Base-by-base conservation (phyloP, 2,797 vertebrate species). In the Phoebastria nigripes region DNA sequence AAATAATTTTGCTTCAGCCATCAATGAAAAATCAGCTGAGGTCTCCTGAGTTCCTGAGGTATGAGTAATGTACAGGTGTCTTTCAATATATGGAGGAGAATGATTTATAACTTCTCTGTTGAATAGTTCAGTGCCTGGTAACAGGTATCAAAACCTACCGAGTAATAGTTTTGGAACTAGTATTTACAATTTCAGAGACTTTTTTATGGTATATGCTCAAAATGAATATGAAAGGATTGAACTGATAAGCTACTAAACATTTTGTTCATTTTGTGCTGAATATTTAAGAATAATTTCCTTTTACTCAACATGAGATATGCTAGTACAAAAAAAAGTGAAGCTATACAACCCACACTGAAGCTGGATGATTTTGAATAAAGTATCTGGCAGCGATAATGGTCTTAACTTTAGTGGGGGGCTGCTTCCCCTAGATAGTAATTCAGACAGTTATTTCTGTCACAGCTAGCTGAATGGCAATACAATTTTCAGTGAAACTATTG, bases 381-480 rank as follows among this genome's bases (percentile, higher is more conserved):
- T 89, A 62, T 80, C 61, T 96, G 91, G 73, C 85, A 93, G 91
- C 42, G 61, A 90, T 90, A 90, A 94, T 92, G 89, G 76, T 79
- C 92, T 89, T 87, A 82, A 66, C 58, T 87, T 58, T 26, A 84
- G 42, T 55, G 72, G 74, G 84, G 92, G 41, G 26, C 76, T 96
- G 74, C 58, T 96, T 96, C 87, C 70, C 59, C 80, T 93, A 83
- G 55, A 37, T 59, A 82, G 73, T 87, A 94, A 90, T 93, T 94
- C 93, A 90, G 87, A 61, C 51, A 76, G 83, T 80, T 92, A 92
- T 90, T 96, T 96, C 63, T 96, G 87, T 95, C 82, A 90, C 74
- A 41, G 63, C 56, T 59, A 77, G 72, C 52, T 93, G 88, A 94
- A 94, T 81, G 65, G 84, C 67, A 82, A 77, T 74, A 58, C 67